Base-by-base conservation (phyloP, 2,113 vertebrate species). In the Pipa parva region DNA sequence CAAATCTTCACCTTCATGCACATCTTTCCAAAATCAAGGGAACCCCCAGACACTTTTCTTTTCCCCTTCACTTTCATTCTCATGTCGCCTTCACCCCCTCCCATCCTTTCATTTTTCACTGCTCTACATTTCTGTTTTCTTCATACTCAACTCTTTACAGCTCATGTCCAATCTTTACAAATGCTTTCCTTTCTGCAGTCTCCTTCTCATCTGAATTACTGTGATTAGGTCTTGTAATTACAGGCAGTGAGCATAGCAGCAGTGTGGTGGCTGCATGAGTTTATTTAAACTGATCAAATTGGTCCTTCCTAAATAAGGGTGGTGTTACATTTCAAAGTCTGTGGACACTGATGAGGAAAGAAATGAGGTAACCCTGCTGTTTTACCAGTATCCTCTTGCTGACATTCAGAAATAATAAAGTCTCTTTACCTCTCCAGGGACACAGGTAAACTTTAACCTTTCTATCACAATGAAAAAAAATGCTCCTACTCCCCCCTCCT, bases 401-500 rank as follows among this genome's bases (percentile, higher is more conserved):
- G 59, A 69, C 65, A 48, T 51, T 69, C 57, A 36, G 28, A 31
- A 60, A 42, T 52, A 28, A 52, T 54, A 36, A 60, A 60, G 57
- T 60, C 57, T 67, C 31, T 60, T n/a, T n/a, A 50, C 46, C 37
- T 52, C 15, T 45, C 42, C 21, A 21, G 26, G 29, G 63, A 39
- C 18, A 22, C 57, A 45, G 48, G 18, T 52, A 24, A 69, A 69
- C 56, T 68, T 68, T 68, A 68, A 68, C 65, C 57, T 69, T 60
- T 60, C 31, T 36, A 60, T 52, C 25, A 54, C 50, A 60, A 52
- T 69, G 57, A 51, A 54, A 13, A 51, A n/a, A n/a, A 51, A 69
- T 52, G 25, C 22, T 15, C 5, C 29, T 31, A n/a, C n/a, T n/a
- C 18, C 29, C 46, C 65, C 55, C 54, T 59, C 28, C 31, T 2